A percentile compares a stretch with the other conserved stretches of the same genome.
Conservation (phyloP, 2,888 invertebrate genomes). For the Ornithoptera priamus region DNA sequence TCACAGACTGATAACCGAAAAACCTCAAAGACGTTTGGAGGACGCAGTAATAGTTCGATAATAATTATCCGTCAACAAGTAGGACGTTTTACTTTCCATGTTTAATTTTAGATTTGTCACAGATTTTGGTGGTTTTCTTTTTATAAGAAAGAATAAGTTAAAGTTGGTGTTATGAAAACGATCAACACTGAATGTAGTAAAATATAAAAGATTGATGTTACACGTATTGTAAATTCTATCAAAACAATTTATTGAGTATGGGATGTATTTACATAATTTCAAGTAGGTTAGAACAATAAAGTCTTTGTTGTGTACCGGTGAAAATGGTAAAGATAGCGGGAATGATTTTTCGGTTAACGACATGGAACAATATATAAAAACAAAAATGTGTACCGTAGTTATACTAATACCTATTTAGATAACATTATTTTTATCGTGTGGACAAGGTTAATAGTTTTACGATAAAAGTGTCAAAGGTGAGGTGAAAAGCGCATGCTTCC, state of each 20-base stretch:
- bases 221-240: no score
- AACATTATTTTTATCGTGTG: conserved; percentile 10
- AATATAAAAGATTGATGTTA: no score
- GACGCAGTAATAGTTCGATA: conserved; percentile 10
- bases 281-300: no score
- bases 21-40: conserved; percentile 22
- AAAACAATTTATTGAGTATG: no score
- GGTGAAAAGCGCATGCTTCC: conserved; percentile 16
- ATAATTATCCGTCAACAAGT: background rate
- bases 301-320: background rate
- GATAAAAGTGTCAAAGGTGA: conserved; percentile 24
- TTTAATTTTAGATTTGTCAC: no score
- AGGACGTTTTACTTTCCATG: no score
- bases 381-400: background rate
- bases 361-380: background rate
- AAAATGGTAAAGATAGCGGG: background rate
- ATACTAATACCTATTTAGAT: background rate
- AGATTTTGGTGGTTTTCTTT: no score
- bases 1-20: conserved; percentile 19
- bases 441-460: conserved; percentile 21
- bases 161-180: no score
- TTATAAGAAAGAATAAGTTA: no score
- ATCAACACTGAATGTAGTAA: no score
- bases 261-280: no score
- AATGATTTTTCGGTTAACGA: no score